These are phyloP conservation scores for Patiria miniata DNA, from an alignment of 35 echinoderm and acorn worm genomes.

Conservation along the genomic window DNA sequence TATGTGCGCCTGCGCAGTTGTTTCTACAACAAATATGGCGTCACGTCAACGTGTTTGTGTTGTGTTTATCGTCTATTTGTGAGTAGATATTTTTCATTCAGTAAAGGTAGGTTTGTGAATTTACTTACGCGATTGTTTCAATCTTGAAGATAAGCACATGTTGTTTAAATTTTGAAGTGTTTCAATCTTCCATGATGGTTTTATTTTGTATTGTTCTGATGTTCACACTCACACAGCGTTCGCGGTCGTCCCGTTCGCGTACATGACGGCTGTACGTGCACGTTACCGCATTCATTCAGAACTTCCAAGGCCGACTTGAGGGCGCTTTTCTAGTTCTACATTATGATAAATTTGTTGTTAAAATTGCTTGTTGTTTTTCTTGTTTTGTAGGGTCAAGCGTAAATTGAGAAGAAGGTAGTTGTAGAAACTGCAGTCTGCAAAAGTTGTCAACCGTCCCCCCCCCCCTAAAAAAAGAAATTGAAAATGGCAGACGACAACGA, in stretches of 20 bases:
- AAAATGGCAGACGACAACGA: conserved; percentile 24
- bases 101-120: neutral
- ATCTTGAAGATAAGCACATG: neutral
- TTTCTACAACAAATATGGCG: conserved; percentile 10
- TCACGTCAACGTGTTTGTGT: conserved; percentile 11
- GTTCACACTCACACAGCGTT: neutral
- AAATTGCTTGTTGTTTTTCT: too few relatives aligned
- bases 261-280: neutral
- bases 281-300: too few relatives aligned
- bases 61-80: neutral
- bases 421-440: too few relatives aligned
- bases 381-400: too few relatives aligned
- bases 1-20: neutral
- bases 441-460: too few relatives aligned
- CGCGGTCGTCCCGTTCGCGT: neutral
- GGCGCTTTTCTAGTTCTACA: too few relatives aligned
- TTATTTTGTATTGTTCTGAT: neutral
- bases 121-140: neutral
- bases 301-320: too few relatives aligned
- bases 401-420: too few relatives aligned
- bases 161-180: neutral
- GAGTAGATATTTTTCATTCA: neutral
- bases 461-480: neutral
- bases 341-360: too few relatives aligned
- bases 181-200: neutral